Evolutionary conservation across 2,888 invertebrate genomes (phyloP), one percentile per base, ranked within the genome.

Genomic region (Uloborus plumipes): DNA sequence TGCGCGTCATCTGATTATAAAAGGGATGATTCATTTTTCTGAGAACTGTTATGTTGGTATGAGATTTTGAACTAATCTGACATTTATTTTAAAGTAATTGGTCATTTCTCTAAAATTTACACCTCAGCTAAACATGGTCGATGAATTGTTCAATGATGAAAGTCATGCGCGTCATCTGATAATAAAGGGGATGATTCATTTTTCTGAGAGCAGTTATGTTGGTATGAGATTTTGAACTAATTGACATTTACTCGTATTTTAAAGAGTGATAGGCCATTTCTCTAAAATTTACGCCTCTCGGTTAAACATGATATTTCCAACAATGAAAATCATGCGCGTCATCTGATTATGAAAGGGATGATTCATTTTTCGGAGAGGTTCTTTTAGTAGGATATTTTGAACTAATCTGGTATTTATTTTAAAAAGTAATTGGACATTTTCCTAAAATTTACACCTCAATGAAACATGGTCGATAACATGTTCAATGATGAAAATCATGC

Each of bases 21-120:
- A 50, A 9, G 15, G 67, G 31, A 69, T 69, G 31, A 69, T 69
- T 69, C 64, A 62, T 55, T 73, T 20, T 13, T 73, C 73, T 73
- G 73, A 73, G 15, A 31, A 6, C 18, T 59, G 7, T 16, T 9
- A 6, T 55, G 6, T 55, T 26, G 26, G 2, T 3, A 26, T 26
- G 3, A 7, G 3, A 39, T 39, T 39, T 39, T 39, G 39, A 11
- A 11, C 9, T 7, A 26, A 26, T 4, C 2, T 26, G 7, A 7
- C 39, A 11, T 26, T 26, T 26, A 26, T 39, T 11, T 39, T 1
- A 39, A 39, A 11, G 7, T 31, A 39, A 39, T 6, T 11, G 9
- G 1, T 39, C 9, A 39, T 39, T 39, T 39, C 1, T 9, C 11
- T 11, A 39, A 11, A 39, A 11, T 39, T 39, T 7, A 39, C 7